Evolutionary conservation across 2,797 vertebrate species (phyloP).

Genomic region (Aphelocoma californica): DNA sequence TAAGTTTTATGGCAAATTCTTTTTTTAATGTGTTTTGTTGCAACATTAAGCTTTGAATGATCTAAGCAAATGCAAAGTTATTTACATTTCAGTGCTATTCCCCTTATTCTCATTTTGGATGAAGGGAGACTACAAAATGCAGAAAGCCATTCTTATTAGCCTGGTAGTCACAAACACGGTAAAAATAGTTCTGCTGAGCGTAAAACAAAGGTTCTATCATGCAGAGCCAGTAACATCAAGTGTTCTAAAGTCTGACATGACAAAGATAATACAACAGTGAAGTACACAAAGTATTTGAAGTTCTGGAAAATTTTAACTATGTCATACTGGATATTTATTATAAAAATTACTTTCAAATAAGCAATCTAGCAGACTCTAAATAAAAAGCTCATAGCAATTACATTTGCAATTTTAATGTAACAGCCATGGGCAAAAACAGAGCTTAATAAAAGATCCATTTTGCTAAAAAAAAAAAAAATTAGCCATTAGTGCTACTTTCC

Average conservation of each 20-base stretch:
- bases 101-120: not conserved
- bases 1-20: not conserved
- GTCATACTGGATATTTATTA: slow-evolving; percentile 1
- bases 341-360: slow-evolving; percentile 21
- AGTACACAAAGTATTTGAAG: not conserved
- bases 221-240: not conserved
- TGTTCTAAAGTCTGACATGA: not conserved
- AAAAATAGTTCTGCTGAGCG: not conserved
- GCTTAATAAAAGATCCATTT: not conserved
- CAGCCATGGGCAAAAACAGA: not conserved
- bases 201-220: not conserved
- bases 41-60: not conserved
- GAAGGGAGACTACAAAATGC: not conserved
- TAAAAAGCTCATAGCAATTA: slow-evolving; percentile 30
- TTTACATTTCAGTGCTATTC: not conserved
- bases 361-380: not conserved
- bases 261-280: not conserved
- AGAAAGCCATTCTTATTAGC: not conserved
- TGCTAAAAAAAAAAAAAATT: not conserved
- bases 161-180: not conserved
- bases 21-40: not conserved
- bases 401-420: slow-evolving; percentile 3
- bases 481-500: not conserved
- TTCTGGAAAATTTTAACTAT: not conserved
- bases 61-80: not conserved